Evolutionary conservation across 2,888 invertebrate species (phyloP).

Genomic region (Periphyllus acericola): DNA sequence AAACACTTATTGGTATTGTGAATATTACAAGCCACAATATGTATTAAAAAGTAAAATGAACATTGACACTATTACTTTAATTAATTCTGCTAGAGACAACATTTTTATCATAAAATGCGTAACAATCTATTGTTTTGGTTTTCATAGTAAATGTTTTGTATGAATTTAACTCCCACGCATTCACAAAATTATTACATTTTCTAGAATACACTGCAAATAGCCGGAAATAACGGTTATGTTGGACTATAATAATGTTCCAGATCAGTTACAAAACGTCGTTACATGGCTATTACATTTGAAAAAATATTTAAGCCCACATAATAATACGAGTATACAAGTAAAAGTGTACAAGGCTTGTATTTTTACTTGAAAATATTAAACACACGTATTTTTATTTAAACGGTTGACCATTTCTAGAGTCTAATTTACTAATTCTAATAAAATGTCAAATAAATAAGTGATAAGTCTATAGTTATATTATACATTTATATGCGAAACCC

Average conservation of each 20-base stretch:
- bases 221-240: slow-evolving; percentile 39
- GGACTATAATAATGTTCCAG: neutral
- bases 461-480: too few species aligned
- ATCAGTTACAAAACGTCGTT: neutral
- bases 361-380: too few species aligned
- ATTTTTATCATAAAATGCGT: neutral
- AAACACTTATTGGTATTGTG: slow-evolving; percentile 15
- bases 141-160: neutral
- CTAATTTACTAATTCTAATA: too few species aligned
- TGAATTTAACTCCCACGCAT: slow-evolving; percentile 24
- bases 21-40: neutral
- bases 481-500: too few species aligned
- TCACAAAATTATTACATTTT: slow-evolving; percentile 14
- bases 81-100: neutral
- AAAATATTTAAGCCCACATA: too few species aligned
- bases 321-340: too few species aligned
- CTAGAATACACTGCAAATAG: neutral
- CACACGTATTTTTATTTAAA: too few species aligned
- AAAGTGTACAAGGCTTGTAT: too few species aligned
- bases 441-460: too few species aligned
- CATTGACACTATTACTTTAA: slow-evolving; percentile 24
- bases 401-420: too few species aligned
- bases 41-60: neutral
- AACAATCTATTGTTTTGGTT: slow-evolving; percentile 2
- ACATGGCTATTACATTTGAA: too few species aligned